Conservation (phyloP, 2,797 vertebrate species). For the Galaxias olidus region DNA sequence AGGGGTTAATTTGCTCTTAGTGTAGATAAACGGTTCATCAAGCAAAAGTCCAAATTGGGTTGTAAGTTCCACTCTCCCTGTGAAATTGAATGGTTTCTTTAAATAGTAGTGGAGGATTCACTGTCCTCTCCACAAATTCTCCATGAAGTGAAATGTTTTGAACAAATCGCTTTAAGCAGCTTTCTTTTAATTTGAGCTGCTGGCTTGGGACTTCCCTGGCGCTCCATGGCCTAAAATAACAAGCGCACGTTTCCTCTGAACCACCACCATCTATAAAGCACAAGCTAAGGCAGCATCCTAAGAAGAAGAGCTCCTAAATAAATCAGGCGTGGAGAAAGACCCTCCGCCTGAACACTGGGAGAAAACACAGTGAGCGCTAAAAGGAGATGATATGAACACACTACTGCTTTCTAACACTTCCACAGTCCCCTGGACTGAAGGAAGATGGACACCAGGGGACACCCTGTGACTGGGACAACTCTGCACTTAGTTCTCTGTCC, state of each 20-base stretch:
- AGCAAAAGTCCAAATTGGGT: too few relatives aligned
- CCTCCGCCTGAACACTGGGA: not conserved
- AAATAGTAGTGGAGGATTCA: not conserved
- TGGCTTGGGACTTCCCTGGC: constrained; percentile 8
- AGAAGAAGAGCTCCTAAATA: constrained; percentile 22
- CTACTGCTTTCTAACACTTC: too few relatives aligned
- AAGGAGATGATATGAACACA: not conserved
- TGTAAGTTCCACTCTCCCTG: too few relatives aligned
- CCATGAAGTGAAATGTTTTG: not conserved
- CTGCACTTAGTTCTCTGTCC: too few relatives aligned
- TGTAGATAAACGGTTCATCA: too few relatives aligned
- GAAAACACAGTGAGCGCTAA: not conserved
- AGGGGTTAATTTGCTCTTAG: too few relatives aligned
- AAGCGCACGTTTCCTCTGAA: constrained; percentile 6
- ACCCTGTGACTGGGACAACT: too few relatives aligned
- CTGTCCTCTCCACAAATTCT: not conserved
- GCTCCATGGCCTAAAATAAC: constrained; percentile 15
- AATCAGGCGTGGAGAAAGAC: not conserved
- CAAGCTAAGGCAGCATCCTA: constrained; percentile 12
- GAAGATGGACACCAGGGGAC: too few relatives aligned
- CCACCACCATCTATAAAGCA: not conserved
- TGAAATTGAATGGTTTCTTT: too few relatives aligned
- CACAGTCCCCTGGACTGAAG: too few relatives aligned
- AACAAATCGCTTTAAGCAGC: not conserved
- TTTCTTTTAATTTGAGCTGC: constrained; percentile 3